A percentile compares a stretch with the other conserved stretches of the same genome.
Evolutionary conservation across 2,888 invertebrate genomes (phyloP).

Genomic region (Aproaerema taeniolella): DNA sequence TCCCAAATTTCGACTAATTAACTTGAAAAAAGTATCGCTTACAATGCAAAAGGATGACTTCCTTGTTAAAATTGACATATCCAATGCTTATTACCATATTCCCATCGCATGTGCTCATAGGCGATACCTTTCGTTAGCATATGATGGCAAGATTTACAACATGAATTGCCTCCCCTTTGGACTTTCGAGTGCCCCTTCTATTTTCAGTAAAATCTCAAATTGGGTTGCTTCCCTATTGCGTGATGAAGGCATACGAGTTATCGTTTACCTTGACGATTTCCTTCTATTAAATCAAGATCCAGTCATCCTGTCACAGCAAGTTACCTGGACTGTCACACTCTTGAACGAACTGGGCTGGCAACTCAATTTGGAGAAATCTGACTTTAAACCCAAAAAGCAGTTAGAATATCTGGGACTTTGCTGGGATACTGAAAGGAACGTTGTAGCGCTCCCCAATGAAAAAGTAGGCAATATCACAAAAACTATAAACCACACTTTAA

Average conservation of each 20-base stretch:
- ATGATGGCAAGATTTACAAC: neutral
- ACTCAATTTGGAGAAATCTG: neutral
- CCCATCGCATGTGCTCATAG: neutral
- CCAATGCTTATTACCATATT: constrained; percentile 1
- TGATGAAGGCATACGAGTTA: neutral
- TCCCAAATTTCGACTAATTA: neutral
- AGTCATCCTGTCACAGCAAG: neutral
- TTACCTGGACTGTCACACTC: neutral
- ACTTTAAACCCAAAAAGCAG: neutral
- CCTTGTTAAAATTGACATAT: constrained; percentile 1
- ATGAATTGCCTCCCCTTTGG: constrained; percentile 3
- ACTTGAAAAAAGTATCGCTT: neutral
- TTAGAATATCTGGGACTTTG: neutral
- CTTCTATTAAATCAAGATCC: neutral
- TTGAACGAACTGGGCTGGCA: neutral
- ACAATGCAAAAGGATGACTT: neutral
- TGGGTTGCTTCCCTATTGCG: constrained; percentile 1
- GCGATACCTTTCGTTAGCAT: neutral
- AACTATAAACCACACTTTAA: neutral
- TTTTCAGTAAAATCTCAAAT: neutral
- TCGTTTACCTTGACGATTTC: constrained; percentile 3
- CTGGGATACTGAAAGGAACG: neutral
- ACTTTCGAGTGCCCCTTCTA: constrained; percentile 1
- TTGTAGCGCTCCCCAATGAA: neutral
- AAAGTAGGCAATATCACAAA: neutral